Evolutionary conservation across 2,888 invertebrate species (phyloP).

Genomic region (Thereva nobilitata): DNA sequence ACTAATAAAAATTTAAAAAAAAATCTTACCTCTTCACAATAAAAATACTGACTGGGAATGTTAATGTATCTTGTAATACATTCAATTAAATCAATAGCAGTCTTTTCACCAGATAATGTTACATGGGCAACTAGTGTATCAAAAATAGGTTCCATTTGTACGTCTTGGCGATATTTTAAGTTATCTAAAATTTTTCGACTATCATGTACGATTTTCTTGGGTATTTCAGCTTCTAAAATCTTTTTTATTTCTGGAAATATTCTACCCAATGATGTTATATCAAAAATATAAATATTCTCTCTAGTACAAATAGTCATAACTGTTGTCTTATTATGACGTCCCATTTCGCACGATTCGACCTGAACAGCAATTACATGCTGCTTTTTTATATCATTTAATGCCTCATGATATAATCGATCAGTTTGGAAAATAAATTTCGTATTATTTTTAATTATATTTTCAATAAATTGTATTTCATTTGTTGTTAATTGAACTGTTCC

Average conservation of each 20-base stretch:
- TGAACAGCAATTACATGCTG: constrained; percentile 45
- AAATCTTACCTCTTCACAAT: constrained; percentile 28
- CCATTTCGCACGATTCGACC: constrained; percentile 46
- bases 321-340: constrained; percentile 45
- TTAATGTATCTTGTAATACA: constrained; percentile 44
- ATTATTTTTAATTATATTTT: constrained; percentile 40
- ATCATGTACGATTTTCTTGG: constrained; percentile 47
- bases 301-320: constrained; percentile 45
- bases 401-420: constrained; percentile 48
- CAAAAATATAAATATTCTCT: constrained; percentile 48
- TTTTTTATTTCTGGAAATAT: constrained; percentile 46
- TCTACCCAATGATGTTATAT: constrained; percentile 46
- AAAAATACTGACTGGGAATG: constrained; percentile 45
- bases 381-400: constrained; percentile 46
- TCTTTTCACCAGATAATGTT: constrained; percentile 42
- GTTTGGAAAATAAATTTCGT: constrained; percentile 46
- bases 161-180: constrained; percentile 45
- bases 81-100: constrained; percentile 42
- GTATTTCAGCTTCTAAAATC: constrained; percentile 45
- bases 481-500: constrained; percentile 27
- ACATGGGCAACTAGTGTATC: constrained; percentile 49
- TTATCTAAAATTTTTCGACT: constrained; percentile 47
- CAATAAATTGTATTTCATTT: constrained; percentile 38
- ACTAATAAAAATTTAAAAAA: not conserved
- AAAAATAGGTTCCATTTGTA: constrained; percentile 46